Conservation (phyloP, 2,113 vertebrate genomes). For the Tonatia bakeri region DNA sequence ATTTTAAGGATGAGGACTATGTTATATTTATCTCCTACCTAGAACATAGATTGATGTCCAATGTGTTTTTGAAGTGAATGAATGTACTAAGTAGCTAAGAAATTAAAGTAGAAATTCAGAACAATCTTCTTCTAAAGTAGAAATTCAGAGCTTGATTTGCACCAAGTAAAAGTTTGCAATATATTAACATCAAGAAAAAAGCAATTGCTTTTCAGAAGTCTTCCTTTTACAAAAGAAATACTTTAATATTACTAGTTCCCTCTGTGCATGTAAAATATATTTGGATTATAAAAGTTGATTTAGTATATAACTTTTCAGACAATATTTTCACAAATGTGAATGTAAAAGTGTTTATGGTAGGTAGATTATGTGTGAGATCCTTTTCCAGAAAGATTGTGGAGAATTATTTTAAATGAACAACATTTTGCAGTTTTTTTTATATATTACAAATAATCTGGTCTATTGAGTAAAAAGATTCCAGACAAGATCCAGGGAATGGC, state of each 20-base stretch:
- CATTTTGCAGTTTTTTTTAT: neutral
- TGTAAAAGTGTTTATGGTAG: neutral
- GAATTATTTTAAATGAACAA: neutral
- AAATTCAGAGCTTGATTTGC: neutral
- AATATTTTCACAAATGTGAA: neutral
- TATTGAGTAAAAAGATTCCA: neutral
- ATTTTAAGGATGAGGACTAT: neutral
- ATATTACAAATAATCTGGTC: neutral
- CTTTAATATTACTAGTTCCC: neutral
- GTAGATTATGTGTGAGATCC: neutral
- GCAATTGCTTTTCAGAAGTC: neutral
- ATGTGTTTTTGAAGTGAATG: neutral
- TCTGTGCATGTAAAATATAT: neutral
- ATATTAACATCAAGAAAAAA: neutral
- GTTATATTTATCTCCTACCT: neutral
- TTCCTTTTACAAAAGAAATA: constrained; percentile 8
- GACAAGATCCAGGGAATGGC: neutral
- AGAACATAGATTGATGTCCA: neutral
- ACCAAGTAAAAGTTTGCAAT: neutral
- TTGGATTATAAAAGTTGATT: constrained; percentile 22
- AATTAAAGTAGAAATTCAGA: constrained; percentile 23
- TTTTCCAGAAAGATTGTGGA: neutral
- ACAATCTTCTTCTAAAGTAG: neutral
- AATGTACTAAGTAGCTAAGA: neutral
- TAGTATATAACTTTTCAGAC: neutral